Conservation (phyloP, 1,140 invertebrate species). For the Pogonomyrmex barbatus region DNA sequence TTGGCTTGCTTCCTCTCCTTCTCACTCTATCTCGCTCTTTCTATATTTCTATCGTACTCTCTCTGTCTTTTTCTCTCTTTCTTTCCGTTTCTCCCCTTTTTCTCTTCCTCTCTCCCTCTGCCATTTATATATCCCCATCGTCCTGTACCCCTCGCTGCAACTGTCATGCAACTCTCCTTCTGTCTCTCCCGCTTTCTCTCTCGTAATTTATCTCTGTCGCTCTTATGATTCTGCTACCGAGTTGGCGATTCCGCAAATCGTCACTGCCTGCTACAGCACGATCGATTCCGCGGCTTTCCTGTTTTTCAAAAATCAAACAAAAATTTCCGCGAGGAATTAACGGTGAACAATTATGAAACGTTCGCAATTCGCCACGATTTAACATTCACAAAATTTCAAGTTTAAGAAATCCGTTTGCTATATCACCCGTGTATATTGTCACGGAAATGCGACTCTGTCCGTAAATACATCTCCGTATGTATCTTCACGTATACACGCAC, state of each 20-base stretch:
- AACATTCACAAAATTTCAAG: neutral
- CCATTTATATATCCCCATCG: slow-evolving; percentile 20
- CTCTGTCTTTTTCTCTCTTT: slow-evolving; percentile 11
- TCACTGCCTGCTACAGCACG: slow-evolving; percentile 38
- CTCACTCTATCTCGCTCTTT: neutral
- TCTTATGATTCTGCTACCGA: slow-evolving; percentile 48
- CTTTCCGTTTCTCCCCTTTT: neutral
- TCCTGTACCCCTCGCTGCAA: neutral
- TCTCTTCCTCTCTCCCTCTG: neutral
- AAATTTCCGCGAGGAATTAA: slow-evolving; percentile 9
- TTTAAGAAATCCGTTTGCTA: neutral
- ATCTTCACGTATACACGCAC: neutral
- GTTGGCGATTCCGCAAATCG: slow-evolving; percentile 54
- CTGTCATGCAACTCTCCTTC: neutral
- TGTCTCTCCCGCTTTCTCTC: slow-evolving; percentile 15
- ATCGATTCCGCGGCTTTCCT: slow-evolving; percentile 40
- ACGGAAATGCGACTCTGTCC: neutral
- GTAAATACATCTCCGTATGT: neutral
- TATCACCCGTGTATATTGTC: neutral
- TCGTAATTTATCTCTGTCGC: slow-evolving; percentile 16
- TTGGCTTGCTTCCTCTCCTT: neutral
- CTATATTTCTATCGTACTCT: neutral
- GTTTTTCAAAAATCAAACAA: slow-evolving; percentile 42
- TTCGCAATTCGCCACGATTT: neutral
- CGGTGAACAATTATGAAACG: neutral